Evolutionary conservation across 2,113 vertebrate species (phyloP).

Genomic region (Dicaeum eximium): DNA sequence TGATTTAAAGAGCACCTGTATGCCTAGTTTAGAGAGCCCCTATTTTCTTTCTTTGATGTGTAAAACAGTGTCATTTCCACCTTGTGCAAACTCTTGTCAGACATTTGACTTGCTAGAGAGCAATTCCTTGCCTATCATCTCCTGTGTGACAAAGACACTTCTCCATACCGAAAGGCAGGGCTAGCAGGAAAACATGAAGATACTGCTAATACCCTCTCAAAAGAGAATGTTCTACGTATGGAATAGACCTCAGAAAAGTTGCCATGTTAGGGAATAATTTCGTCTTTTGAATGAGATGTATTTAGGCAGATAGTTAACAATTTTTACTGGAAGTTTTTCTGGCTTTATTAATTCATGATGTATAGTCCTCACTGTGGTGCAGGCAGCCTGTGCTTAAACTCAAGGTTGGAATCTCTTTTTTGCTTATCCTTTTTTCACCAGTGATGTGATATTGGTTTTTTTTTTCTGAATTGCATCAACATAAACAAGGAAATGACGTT

Average conservation of each 20-base stretch:
- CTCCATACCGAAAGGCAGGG: not conserved
- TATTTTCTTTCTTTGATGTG: not conserved
- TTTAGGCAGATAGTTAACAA: not conserved
- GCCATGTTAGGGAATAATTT: not conserved
- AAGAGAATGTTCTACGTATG: not conserved
- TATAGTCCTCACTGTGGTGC: not conserved
- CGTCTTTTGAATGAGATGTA: not conserved
- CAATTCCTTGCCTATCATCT: not conserved
- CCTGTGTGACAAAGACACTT: not conserved
- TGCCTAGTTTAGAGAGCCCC: not conserved
- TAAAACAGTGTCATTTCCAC: not conserved
- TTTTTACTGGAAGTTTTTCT: not conserved
- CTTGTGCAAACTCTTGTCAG: not conserved
- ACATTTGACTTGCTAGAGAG: not conserved
- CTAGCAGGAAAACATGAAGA: not conserved
- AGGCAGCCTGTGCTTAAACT: not conserved
- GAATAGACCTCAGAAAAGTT: not conserved
- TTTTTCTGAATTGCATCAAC: not conserved
- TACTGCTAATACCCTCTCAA: not conserved
- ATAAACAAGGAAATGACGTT: not conserved
- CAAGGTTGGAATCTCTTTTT: not conserved
- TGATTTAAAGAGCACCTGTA: not conserved
- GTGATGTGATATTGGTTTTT: fast-evolving
- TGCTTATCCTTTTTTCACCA: not conserved
- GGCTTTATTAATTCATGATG: not conserved